Evolutionary conservation across 2,888 invertebrate species (phyloP).

Genomic region (Sturmia bella): DNA sequence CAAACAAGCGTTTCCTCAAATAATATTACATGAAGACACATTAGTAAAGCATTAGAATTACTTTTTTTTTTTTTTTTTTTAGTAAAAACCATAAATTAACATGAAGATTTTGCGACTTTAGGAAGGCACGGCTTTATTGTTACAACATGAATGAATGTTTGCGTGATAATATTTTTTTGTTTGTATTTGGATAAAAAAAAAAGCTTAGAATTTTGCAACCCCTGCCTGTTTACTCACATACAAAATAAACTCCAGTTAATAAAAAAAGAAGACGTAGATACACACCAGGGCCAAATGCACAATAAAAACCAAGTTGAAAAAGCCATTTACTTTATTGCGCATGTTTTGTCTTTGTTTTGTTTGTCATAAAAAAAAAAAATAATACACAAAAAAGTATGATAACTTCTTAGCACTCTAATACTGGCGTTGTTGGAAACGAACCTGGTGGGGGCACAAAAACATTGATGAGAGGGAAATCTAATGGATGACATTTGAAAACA

Average conservation of each 20-base stretch:
- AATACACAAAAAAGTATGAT: too few species aligned
- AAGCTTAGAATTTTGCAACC: conserved; percentile 37
- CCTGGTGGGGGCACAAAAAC: too few species aligned
- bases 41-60: neutral
- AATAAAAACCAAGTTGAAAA: conserved; percentile 12
- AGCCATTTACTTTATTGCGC: conserved; percentile 34
- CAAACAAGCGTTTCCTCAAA: neutral
- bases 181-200: conserved; percentile 10
- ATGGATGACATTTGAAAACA: too few species aligned
- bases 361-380: neutral
- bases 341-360: conserved; percentile 9
- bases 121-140: neutral
- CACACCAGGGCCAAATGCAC: neutral
- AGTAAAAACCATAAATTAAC: conserved; percentile 26
- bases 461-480: too few species aligned
- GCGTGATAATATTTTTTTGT: neutral
- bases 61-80: neutral
- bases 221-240: conserved; percentile 6
- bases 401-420: too few species aligned
- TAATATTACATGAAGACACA: conserved; percentile 16
- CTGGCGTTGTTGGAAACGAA: too few species aligned
- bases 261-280: neutral
- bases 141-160: neutral
- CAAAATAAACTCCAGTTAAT: neutral
- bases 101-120: neutral